Evolutionary conservation across 2,888 invertebrate genomes (phyloP).

Genomic region (Xylota sylvarum): DNA sequence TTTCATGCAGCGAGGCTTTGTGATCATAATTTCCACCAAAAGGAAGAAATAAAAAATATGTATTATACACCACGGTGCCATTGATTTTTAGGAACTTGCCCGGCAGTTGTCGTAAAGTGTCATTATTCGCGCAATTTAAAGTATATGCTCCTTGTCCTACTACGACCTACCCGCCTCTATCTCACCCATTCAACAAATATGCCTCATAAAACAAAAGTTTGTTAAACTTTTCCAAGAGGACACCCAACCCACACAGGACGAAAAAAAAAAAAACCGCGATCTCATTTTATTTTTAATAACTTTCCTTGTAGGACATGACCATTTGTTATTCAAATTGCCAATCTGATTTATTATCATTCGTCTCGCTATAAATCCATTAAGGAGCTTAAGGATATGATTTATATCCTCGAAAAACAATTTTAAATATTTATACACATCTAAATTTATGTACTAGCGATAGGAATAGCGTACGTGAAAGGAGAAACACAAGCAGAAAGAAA

Average conservation of each 20-base stretch:
- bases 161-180: background rate
- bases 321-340: slow-evolving; percentile 76
- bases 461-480: slow-evolving; percentile 15
- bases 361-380: slow-evolving; percentile 76
- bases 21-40: background rate
- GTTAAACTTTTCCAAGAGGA: slow-evolving; percentile 17
- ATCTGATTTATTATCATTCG: slow-evolving; percentile 75
- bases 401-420: slow-evolving; percentile 46
- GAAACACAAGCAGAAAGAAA: background rate
- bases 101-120: slow-evolving; percentile 56
- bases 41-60: background rate
- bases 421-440: slow-evolving; percentile 60
- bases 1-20: background rate
- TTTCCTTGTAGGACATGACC: slow-evolving; percentile 70
- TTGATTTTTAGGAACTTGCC: slow-evolving; percentile 29
- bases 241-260: background rate
- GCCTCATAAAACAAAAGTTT: slow-evolving; percentile 15
- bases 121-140: slow-evolving; percentile 58
- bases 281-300: slow-evolving; percentile 56
- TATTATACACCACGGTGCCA: background rate
- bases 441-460: slow-evolving; percentile 56
- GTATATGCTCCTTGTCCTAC: background rate
- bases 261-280: slow-evolving; percentile 20
- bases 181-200: slow-evolving; percentile 27
- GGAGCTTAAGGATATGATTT: slow-evolving; percentile 70